Percentiles rank a stretch among this genome's conserved stretches.
phyloP scores from a whole-genome alignment of 2,888 invertebrate species.

The Amphimallon solstitiale region DNA sequence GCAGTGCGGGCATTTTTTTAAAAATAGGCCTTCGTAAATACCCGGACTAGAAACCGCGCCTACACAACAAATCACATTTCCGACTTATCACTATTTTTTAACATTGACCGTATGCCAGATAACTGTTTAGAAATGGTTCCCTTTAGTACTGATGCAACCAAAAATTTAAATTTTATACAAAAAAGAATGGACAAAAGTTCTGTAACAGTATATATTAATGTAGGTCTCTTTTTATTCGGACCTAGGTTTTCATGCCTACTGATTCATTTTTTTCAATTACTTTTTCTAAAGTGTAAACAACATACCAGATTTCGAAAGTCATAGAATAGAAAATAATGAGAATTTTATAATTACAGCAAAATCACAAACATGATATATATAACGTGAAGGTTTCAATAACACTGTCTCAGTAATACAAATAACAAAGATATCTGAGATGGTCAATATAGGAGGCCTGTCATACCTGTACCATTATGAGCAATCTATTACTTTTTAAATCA shows the following conservation, averaged over 20 bases:
- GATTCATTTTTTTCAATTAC: no score
- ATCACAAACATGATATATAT: no score
- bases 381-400: no score
- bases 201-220: conserved; percentile 37
- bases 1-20: conserved; percentile 38
- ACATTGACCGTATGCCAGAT: conserved; percentile 48
- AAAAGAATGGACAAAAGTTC: conserved; percentile 36
- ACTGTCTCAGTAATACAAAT: no score
- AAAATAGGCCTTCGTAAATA: conserved; percentile 47
- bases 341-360: no score
- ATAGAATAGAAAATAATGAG: no score
- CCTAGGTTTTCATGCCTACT: no score
- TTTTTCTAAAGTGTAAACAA: no score
- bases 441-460: no score
- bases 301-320: no score
- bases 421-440: no score
- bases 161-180: no score
- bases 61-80: conserved; percentile 51
- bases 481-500: neutral
- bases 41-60: conserved; percentile 60
- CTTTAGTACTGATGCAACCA: neutral
- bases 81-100: conserved; percentile 49
- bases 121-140: conserved; percentile 43
- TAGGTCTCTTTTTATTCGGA: conserved; percentile 33
- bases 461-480: neutral